Conservation (phyloP, 2,888 invertebrate species). For the Nephrotoma guestfalica region DNA sequence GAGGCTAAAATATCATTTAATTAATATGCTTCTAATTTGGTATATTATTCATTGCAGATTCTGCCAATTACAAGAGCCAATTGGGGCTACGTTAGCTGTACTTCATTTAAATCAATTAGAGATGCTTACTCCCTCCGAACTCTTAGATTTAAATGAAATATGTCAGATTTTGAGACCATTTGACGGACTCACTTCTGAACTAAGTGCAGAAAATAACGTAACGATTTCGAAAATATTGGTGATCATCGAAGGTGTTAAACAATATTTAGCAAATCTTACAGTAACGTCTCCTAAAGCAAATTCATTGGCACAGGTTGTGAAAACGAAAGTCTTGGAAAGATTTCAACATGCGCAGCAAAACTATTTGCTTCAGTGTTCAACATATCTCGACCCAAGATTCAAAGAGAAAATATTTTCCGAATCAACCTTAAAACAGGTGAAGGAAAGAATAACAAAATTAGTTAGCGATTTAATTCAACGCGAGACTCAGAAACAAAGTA, state of each 20-base stretch:
- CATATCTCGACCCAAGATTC: neutral
- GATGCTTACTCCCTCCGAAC: neutral
- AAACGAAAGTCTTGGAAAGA: neutral
- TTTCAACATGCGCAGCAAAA: neutral
- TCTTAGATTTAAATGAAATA: conserved; percentile 11
- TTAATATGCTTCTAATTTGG: conserved; percentile 9
- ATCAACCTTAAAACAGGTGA: too few species aligned
- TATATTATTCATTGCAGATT: neutral
- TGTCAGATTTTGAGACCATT: conserved; percentile 12
- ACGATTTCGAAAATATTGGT: conserved; percentile 17
- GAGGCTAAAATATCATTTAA: neutral
- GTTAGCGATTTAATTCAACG: too few species aligned
- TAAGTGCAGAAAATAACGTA: conserved; percentile 16
- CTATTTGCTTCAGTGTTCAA: neutral
- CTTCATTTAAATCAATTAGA: neutral
- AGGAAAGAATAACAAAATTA: too few species aligned
- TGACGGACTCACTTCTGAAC: conserved; percentile 12
- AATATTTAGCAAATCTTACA: neutral
- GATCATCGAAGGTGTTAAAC: conserved; percentile 12
- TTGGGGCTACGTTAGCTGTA: conserved; percentile 1
- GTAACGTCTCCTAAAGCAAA: neutral
- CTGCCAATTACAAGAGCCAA: conserved; percentile 13
- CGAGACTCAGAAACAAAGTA: too few species aligned
- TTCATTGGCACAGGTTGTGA: neutral
- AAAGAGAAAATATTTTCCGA: too few species aligned